A percentile compares a stretch with the other conserved stretches of the same genome.
These are phyloP conservation scores for Romanomermis culicivorax DNA, from an alignment of 2,888 invertebrate species.

Conservation along the genomic window DNA sequence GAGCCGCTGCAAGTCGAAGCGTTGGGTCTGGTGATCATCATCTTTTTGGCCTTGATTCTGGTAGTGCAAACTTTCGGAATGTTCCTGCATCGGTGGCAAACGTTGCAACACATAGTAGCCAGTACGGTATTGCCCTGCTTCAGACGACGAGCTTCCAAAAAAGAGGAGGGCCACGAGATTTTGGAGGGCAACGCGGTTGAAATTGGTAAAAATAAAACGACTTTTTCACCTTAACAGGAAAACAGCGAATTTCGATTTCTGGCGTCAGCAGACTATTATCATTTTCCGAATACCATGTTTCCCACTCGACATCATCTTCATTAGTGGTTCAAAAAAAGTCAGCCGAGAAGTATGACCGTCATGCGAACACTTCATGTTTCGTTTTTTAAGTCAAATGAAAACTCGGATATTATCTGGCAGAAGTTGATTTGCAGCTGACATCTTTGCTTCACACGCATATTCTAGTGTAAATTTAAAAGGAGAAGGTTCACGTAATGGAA, in stretches of 20 bases:
- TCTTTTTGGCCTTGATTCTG: conserved; percentile 23
- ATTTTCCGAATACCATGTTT: background rate
- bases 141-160: conserved; percentile 6
- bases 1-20: conserved; percentile 81
- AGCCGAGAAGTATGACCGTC: too few relatives aligned
- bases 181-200: conserved; percentile 10
- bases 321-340: too few relatives aligned
- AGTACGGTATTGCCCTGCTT: conserved; percentile 57
- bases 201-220: conserved; percentile 7
- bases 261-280: background rate
- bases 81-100: conserved; percentile 95
- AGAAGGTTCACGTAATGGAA: too few relatives aligned
- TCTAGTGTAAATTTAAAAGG: too few relatives aligned
- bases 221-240: too few relatives aligned
- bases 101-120: conserved; percentile 76
- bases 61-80: conserved; percentile 42
- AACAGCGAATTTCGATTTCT: background rate
- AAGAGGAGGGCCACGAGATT: conserved; percentile 8
- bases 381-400: too few relatives aligned
- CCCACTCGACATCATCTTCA: background rate
- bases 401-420: too few relatives aligned
- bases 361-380: too few relatives aligned
- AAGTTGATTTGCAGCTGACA: too few relatives aligned
- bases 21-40: conserved; percentile 44
- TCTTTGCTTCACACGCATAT: too few relatives aligned